These are phyloP conservation scores for Pagrus major DNA, from an alignment of 2,113 vertebrate species.

Conservation along the genomic window DNA sequence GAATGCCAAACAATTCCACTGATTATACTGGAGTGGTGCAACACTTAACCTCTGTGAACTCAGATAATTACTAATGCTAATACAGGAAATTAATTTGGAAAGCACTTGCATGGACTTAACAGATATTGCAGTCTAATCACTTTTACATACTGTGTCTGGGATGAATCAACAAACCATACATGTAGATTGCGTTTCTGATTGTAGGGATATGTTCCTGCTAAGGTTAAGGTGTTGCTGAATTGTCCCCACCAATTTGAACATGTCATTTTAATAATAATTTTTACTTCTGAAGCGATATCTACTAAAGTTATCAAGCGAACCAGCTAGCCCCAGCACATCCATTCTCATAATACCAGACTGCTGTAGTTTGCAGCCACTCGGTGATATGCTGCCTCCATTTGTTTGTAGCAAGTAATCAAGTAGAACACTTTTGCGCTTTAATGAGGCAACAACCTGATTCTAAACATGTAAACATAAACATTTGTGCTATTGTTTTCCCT, in stretches of 20 bases:
- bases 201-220: no score
- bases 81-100: background rate
- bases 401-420: no score
- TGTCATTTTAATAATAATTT: background rate
- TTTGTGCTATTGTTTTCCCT: no score
- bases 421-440: no score
- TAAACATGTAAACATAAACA: no score
- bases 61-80: slow-evolving; percentile 5
- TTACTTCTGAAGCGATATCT: no score
- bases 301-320: no score
- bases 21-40: background rate
- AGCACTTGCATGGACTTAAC: background rate
- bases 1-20: background rate
- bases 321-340: no score
- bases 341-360: no score
- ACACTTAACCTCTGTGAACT: slow-evolving; percentile 12
- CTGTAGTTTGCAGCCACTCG: no score
- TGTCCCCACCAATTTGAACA: background rate
- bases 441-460: no score
- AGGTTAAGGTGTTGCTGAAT: background rate
- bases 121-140: background rate
- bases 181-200: background rate
- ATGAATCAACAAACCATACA: background rate
- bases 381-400: no score
- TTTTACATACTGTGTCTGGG: background rate